These are phyloP conservation scores for Pycnomerus fuliginosus DNA, from an alignment of 2,888 invertebrate species.

Conservation along the genomic window DNA sequence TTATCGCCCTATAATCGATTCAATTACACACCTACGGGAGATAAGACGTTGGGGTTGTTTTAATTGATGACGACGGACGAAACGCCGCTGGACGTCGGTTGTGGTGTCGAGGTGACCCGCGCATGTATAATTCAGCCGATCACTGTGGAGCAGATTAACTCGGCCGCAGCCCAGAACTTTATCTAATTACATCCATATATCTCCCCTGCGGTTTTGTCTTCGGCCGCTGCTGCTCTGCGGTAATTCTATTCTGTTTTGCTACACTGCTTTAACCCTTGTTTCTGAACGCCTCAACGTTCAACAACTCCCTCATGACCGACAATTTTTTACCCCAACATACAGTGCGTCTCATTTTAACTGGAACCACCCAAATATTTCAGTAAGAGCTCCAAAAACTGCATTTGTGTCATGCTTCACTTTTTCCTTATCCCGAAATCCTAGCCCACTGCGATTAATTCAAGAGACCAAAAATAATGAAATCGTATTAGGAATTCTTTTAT, in stretches of 20 bases:
- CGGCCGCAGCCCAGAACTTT: slow-evolving; percentile 50
- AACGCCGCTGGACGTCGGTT: slow-evolving; percentile 25
- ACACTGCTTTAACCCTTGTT: slow-evolving; percentile 29
- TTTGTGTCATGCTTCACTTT: no score
- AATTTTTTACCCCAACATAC: no score
- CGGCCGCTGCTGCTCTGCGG: slow-evolving; percentile 32
- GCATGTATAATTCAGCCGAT: slow-evolving; percentile 40
- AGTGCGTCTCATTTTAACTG: no score
- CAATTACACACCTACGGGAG: slow-evolving; percentile 1
- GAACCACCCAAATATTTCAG: no score
- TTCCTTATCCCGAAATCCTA: no score
- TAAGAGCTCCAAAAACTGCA: no score
- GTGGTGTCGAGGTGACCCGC: slow-evolving; percentile 34
- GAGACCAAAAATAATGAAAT: no score
- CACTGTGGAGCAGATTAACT: slow-evolving; percentile 47
- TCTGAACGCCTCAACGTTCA: slow-evolving; percentile 9
- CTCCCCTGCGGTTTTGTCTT: slow-evolving; percentile 43
- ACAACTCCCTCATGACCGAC: slow-evolving; percentile 21
- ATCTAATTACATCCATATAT: slow-evolving; percentile 52
- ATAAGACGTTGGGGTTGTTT: slow-evolving; percentile 20
- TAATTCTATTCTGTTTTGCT: slow-evolving; percentile 34
- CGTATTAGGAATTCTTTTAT: no score
- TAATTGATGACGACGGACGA: slow-evolving; percentile 28
- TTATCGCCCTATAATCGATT: slow-evolving; percentile 1
- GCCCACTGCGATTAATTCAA: no score